Evolutionary conservation across 2,113 vertebrate genomes (phyloP), one percentile per base, ranked within the genome.

Genomic region (Mirza zaza): DNA sequence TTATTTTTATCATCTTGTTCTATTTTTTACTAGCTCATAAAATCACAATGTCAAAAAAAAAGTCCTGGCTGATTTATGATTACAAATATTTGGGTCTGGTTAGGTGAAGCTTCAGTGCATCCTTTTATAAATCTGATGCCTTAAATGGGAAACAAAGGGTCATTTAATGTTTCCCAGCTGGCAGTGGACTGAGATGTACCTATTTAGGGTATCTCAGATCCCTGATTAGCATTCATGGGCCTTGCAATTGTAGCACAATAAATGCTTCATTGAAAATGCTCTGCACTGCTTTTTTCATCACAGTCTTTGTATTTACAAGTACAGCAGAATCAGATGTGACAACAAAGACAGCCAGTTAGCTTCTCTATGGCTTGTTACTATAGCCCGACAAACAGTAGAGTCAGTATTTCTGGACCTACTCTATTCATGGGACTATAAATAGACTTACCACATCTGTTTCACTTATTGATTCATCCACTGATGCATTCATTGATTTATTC

Each of bases 391-490:
- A 85, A 71, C 75, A 81, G 39, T 3, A 48, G 34, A 71, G 15
- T 63, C 42, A 18, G 32, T 81, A 42, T 84, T 92, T 87, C 92
- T 90, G 55, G 45, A n/a, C 29, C 14, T 7, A 8, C 23, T 80
- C n/a, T 83, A 76, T 94, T 87, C 95, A 68, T 7, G n/a, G 34
- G 65, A 59, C 80, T 75, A 57, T 91, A 92, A 83, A 81, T 45
- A 50, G 65, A 76, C 80, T 93, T 42, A 42, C 65, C 81, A 73
- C 84, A 95, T 96, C 92, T 97, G 88, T 65, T 92, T 87, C 52
- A 39, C 65, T 81, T 77, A 48, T 76, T 91, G n/a, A 71, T 90
- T 87, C 85, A 80, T 48, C 63, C 79, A 89, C 1, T 90, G 71
- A 52, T 63, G 21, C 52, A 73, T 50, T 95, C n/a, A 63, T 90